These are phyloP conservation scores for Elgonia sp. DNA, from an alignment of 2,888 invertebrate species.

Conservation along the genomic window DNA sequence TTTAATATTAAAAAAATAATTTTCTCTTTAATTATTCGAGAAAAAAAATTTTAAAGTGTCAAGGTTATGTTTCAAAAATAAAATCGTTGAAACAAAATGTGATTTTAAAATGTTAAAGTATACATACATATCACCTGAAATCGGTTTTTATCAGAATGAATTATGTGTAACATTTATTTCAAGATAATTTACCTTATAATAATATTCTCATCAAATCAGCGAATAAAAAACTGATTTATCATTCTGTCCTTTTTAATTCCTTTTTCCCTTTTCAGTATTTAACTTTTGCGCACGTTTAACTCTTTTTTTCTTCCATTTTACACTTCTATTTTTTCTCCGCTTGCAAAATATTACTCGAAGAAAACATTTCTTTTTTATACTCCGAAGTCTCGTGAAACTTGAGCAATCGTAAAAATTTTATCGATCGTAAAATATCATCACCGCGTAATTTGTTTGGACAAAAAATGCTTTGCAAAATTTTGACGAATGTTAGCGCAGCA, in stretches of 20 bases:
- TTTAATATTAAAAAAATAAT: no score
- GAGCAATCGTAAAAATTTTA: constrained; percentile 41
- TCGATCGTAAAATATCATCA: constrained; percentile 40
- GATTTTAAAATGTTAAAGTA: no score
- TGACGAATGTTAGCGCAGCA: constrained; percentile 1
- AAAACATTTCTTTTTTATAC: constrained; percentile 16
- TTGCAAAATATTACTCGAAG: neutral
- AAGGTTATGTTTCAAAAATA: no score
- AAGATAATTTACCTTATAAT: no score
- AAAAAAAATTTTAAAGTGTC: no score
- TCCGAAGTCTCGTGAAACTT: constrained; percentile 24
- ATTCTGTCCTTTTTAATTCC: neutral
- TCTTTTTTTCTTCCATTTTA: neutral
- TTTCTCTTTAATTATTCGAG: no score
- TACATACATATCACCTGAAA: no score
- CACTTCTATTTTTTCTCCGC: neutral
- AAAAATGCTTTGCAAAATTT: constrained; percentile 33
- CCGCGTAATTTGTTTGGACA: constrained; percentile 20
- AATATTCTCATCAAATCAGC: no score
- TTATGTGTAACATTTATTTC: no score
- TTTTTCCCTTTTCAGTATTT: neutral
- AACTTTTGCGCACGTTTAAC: neutral
- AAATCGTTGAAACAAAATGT: no score
- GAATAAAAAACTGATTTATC: no score
- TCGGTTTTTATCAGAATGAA: no score